Evolutionary conservation across 2,113 vertebrate genomes (phyloP), one percentile per base, ranked within the genome.

Genomic region (Prinia subflava): DNA sequence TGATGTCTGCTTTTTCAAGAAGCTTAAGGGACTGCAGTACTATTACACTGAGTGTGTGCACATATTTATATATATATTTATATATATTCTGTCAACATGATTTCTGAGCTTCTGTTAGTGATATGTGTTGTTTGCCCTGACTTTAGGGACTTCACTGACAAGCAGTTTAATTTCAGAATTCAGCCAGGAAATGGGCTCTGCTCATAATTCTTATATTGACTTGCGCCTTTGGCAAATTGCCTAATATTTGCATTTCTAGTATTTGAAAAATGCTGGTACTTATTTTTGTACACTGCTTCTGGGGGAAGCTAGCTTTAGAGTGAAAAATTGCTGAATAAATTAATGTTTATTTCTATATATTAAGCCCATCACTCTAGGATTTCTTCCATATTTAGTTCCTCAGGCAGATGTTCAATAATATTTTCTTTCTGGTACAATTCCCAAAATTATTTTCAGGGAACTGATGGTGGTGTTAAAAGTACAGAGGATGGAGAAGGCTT

Each of bases 181-280:
- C 63, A 63, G 42, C 1, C 5, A 76, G 78, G 31, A 94, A 14
- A 50, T 82, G 50, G 55, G 69, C 70, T 92, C 65, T 53, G 23
- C 56, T 80, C 23, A 7, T 42, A 71, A 57, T 87, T 94, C 42
- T 90, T 18, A 46, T 94, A 82, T 35, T 87, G 84, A 76, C 65
- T 92, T 82, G 19, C 11, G 27, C 77, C 81, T 91, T 89, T 89
- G 81, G 89, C 67, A 90, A 91, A 79, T 80, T 94, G 81, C n/a
- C 63, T 83, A 62, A 73, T 89, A 85, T 91, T 90, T 95, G 57
- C 57, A 62, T 79, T 87, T 87, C 49, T 42, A 63, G 60, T 80
- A 56, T 92, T 77, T 95, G 83, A 95, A 94, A 90, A 95, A 85
- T 82, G 9, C 63, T 91, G 41, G n/a, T 91, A 55, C 37, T 87